Conservation (phyloP, 2,888 invertebrate genomes). For the Boloria euphrosyne region DNA sequence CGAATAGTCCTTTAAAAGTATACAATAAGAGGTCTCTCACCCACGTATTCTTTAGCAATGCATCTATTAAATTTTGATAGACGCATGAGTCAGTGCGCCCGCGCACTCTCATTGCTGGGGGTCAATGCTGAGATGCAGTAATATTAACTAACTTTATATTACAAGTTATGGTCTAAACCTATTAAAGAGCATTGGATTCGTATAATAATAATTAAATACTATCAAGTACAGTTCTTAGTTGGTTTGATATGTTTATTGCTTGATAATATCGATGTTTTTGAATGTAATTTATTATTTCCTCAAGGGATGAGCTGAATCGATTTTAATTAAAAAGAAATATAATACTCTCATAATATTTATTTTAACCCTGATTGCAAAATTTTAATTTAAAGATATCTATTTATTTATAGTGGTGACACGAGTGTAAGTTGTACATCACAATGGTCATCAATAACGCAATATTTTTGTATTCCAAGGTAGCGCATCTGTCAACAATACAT, state of each 20-base stretch:
- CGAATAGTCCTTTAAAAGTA: constrained; percentile 15
- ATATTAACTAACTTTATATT: constrained; percentile 31
- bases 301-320: too few relatives aligned
- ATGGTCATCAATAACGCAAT: constrained; percentile 33
- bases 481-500: constrained; percentile 49
- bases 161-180: constrained; percentile 15
- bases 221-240: background rate
- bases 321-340: too few relatives aligned
- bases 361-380: too few relatives aligned
- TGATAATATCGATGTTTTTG: too few relatives aligned
- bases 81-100: constrained; percentile 49
- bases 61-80: constrained; percentile 71
- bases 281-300: too few relatives aligned
- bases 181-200: background rate
- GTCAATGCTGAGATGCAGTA: constrained; percentile 38
- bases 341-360: too few relatives aligned
- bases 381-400: background rate
- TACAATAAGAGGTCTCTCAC: constrained; percentile 35
- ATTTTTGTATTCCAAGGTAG: constrained; percentile 34
- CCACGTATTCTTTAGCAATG: constrained; percentile 64
- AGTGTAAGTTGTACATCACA: background rate
- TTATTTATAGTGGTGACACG: too few relatives aligned
- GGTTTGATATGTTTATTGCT: too few relatives aligned
- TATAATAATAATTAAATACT: background rate
- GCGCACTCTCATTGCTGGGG: constrained; percentile 33